phyloP scores from a whole-genome alignment of 2,888 invertebrate genomes.

The Tridacna crocea region DNA sequence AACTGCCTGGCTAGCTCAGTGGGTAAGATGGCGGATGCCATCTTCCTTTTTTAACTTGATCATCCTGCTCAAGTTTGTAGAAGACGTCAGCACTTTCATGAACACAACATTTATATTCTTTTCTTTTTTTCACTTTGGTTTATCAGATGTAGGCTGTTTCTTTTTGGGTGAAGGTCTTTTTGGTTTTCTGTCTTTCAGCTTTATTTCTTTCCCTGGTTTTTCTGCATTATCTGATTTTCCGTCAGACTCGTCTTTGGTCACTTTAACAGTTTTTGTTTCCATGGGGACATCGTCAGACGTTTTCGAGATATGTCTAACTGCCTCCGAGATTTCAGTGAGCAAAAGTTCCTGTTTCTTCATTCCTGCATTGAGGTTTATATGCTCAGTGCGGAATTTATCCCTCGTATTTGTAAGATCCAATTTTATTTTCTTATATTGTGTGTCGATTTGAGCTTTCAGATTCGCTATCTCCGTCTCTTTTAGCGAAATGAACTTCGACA shows the following conservation, averaged over 20 bases:
- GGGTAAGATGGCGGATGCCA: too few relatives aligned
- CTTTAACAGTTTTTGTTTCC: slow-evolving; percentile 30
- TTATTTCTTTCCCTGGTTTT: neutral
- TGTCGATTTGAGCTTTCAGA: slow-evolving; percentile 48
- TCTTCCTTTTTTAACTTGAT: too few relatives aligned
- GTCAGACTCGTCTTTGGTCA: neutral
- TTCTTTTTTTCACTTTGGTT: neutral
- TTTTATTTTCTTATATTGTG: slow-evolving; percentile 54
- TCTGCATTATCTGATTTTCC: neutral
- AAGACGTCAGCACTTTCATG: neutral
- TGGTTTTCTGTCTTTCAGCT: neutral
- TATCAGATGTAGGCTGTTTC: neutral
- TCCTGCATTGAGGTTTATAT: slow-evolving; percentile 44
- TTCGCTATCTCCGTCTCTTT: slow-evolving; percentile 50
- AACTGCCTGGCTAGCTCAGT: too few relatives aligned
- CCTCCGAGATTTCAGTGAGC: slow-evolving; percentile 52
- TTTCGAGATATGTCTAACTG: slow-evolving; percentile 45
- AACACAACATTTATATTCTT: neutral
- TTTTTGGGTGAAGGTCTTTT: neutral
- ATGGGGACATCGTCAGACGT: neutral
- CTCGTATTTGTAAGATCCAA: slow-evolving; percentile 53
- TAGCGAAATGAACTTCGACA: slow-evolving; percentile 37
- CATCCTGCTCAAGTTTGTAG: too few relatives aligned
- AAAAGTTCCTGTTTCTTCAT: slow-evolving; percentile 52
- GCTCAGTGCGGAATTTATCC: slow-evolving; percentile 53